Conservation (phyloP, 2,113 vertebrate genomes). For the Nibea coibor region DNA sequence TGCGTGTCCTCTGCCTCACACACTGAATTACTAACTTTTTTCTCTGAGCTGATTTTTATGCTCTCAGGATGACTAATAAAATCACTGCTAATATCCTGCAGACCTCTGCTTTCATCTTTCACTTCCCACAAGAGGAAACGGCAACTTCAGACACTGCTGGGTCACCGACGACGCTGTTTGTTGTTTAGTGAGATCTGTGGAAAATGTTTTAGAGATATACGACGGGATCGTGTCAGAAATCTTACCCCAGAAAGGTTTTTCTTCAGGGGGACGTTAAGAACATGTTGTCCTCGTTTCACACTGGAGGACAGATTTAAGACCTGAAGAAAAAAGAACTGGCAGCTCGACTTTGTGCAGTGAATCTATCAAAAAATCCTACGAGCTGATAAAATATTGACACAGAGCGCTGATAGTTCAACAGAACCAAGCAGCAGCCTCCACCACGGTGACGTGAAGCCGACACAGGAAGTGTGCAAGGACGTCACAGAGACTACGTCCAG, state of each 20-base stretch:
- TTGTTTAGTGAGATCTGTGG: conserved; percentile 44
- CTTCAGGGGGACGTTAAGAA: conserved; percentile 23
- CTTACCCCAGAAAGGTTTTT: conserved; percentile 3
- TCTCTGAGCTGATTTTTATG: conserved; percentile 38
- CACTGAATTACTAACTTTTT: conserved; percentile 15
- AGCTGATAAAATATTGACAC: background rate
- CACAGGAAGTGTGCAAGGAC: too few relatives aligned
- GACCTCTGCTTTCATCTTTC: conserved; percentile 54
- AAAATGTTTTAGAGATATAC: conserved; percentile 41
- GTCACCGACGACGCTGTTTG: conserved; percentile 57
- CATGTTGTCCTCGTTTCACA: background rate
- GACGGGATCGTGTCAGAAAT: conserved; percentile 15
- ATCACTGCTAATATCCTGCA: conserved; percentile 15
- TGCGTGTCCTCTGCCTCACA: background rate
- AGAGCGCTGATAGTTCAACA: background rate
- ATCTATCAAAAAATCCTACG: background rate
- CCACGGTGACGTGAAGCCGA: too few relatives aligned
- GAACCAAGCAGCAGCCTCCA: too few relatives aligned
- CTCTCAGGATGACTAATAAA: conserved; percentile 44
- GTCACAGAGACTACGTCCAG: too few relatives aligned
- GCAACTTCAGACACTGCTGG: conserved; percentile 20
- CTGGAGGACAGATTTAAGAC: conserved; percentile 24
- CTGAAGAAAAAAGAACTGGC: background rate
- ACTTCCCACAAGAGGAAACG: conserved; percentile 67
- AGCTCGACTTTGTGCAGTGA: background rate